Percentiles rank a stretch among this genome's conserved stretches.
Conservation (phyloP, 2,888 invertebrate genomes). For the Drosophila fungiperda region DNA sequence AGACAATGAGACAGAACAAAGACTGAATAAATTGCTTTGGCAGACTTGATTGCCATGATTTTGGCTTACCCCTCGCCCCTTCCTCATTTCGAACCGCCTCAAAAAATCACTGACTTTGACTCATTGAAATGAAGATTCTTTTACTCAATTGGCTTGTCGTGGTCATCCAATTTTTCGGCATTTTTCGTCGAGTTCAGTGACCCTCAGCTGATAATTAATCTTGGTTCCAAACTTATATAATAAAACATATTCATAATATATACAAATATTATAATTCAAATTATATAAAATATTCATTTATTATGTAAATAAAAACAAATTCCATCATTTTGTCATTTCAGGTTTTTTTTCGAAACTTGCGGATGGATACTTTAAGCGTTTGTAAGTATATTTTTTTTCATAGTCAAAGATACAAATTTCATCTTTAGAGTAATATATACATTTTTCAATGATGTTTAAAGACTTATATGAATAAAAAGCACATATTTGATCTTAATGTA, state of each 20-base stretch:
- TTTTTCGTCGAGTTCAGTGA: conserved; percentile 50
- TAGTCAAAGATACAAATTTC: neutral
- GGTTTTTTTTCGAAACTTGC: conserved; percentile 20
- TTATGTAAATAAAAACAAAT: conserved; percentile 1
- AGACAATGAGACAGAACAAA: conserved; percentile 61
- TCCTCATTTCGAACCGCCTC: conserved; percentile 15
- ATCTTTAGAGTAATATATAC: neutral
- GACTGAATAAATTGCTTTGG: conserved; percentile 67
- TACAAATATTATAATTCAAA: neutral
- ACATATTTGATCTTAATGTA: no score
- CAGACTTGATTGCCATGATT: conserved; percentile 45
- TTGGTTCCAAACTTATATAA: neutral
- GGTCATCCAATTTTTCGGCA: conserved; percentile 29
- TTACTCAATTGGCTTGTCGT: conserved; percentile 41
- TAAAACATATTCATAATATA: neutral
- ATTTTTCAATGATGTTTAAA: no score
- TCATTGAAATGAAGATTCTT: conserved; percentile 45
- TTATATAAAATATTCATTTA: neutral
- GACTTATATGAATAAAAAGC: neutral
- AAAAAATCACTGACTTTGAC: conserved; percentile 50
- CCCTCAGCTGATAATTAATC: conserved; percentile 15
- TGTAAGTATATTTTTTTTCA: conserved; percentile 44
- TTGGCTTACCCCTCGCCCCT: conserved; percentile 15
- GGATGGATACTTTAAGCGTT: conserved; percentile 55
- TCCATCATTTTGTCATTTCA: conserved; percentile 42